phyloP scores from a whole-genome alignment of 92 coral and sea anemone species.

The Zoanthus sociatus region DNA sequence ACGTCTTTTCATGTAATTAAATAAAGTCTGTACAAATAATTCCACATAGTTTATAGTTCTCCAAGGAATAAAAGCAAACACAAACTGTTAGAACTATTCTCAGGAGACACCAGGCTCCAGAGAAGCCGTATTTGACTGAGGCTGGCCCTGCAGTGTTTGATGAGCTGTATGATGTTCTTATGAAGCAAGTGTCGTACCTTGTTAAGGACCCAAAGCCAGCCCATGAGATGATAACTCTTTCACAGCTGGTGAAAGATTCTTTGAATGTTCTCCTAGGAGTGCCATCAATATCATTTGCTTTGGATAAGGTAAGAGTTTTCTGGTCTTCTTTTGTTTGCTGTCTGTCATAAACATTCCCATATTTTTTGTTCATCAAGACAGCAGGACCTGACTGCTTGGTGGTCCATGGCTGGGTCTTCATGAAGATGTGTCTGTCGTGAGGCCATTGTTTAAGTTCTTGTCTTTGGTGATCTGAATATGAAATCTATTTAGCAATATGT shows the following conservation, averaged over 20 bases:
- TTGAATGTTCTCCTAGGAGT: conserved; percentile 92
- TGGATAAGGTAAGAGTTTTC: conserved; percentile 69
- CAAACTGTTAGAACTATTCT: background rate
- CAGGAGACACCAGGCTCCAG: conserved; percentile 73
- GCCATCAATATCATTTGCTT: conserved; percentile 82
- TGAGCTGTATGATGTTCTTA: conserved; percentile 77
- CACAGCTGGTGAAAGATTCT: conserved; percentile 73
- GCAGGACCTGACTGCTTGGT: too few relatives aligned
- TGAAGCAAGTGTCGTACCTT: conserved; percentile 82
- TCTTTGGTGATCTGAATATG: too few relatives aligned
- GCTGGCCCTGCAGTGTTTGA: conserved; percentile 91
- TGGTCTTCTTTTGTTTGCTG: background rate
- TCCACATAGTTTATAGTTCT: background rate
- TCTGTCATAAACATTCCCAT: background rate
- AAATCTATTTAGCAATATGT: too few relatives aligned
- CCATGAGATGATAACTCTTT: conserved; percentile 53
- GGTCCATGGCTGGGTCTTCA: too few relatives aligned
- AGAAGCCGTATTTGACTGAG: conserved; percentile 84
- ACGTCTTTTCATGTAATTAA: too few relatives aligned
- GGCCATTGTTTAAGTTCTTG: too few relatives aligned
- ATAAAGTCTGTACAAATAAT: background rate
- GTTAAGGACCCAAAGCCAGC: conserved; percentile 69
- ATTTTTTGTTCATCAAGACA: background rate
- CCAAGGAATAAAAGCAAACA: background rate
- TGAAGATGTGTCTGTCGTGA: too few relatives aligned